Percentiles rank a stretch among this genome's conserved stretches.
These are phyloP conservation scores for Episyrphus balteatus DNA, from an alignment of 1,140 invertebrate species.

Conservation along the genomic window DNA sequence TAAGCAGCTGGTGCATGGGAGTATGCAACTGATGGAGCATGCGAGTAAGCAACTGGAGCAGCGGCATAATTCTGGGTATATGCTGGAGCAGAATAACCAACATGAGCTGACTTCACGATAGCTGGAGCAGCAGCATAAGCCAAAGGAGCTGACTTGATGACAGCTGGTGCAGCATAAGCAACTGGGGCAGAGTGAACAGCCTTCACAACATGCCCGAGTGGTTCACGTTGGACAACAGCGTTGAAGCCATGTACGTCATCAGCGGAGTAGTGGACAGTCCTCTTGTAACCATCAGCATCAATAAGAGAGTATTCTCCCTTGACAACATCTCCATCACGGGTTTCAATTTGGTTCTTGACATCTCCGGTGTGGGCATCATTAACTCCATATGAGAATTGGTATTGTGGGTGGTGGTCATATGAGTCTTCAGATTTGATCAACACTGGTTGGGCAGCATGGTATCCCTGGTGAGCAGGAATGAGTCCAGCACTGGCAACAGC, in stretches of 20 bases:
- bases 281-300: constrained; percentile 42
- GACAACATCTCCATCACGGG: constrained; percentile 40
- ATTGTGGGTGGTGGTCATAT: constrained; percentile 30
- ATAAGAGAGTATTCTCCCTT: constrained; percentile 42
- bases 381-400: constrained; percentile 38
- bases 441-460: constrained; percentile 23
- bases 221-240: constrained; percentile 36
- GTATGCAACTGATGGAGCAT: constrained; percentile 8
- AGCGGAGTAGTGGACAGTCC: constrained; percentile 41
- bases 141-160: constrained; percentile 13
- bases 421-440: constrained; percentile 14
- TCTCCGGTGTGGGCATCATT: constrained; percentile 45
- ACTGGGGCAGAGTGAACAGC: constrained; percentile 11
- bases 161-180: constrained; percentile 10
- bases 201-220: constrained; percentile 15
- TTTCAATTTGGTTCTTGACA: constrained; percentile 44
- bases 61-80: constrained; percentile 1
- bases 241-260: constrained; percentile 40
- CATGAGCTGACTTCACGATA: constrained; percentile 8
- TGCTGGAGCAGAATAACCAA: constrained; percentile 18
- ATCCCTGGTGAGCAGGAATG: constrained; percentile 12
- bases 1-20: constrained; percentile 8
- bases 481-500: constrained; percentile 27
- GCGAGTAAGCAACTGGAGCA: constrained; percentile 11
- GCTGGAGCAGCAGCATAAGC: constrained; percentile 10